Conservation (phyloP, 2,113 vertebrate species). For the Odobenus rosmarus region DNA sequence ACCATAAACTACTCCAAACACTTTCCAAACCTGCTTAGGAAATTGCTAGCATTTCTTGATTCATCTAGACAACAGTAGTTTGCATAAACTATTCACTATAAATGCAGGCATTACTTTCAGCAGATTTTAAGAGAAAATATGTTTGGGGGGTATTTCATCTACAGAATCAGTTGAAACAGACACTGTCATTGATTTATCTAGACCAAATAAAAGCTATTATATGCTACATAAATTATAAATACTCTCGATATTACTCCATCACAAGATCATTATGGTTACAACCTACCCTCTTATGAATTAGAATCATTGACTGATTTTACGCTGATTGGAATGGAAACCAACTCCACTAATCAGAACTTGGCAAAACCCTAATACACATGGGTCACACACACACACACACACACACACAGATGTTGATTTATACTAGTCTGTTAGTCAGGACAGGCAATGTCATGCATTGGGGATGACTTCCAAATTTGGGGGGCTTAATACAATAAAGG, state of each 20-base stretch:
- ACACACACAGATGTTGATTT: background rate
- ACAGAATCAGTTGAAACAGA: slow-evolving; percentile 19
- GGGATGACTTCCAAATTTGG: background rate
- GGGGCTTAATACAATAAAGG: background rate
- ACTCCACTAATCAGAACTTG: slow-evolving; percentile 19
- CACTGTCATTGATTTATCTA: background rate
- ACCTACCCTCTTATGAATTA: background rate
- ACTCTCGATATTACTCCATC: background rate
- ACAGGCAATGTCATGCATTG: background rate
- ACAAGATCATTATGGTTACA: background rate
- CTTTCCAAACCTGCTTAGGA: background rate
- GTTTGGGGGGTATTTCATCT: background rate
- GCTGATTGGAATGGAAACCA: background rate
- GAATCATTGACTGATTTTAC: background rate
- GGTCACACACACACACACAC: background rate
- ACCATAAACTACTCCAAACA: background rate
- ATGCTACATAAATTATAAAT: slow-evolving; percentile 43
- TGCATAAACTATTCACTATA: background rate
- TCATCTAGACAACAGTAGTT: background rate
- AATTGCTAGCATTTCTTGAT: background rate
- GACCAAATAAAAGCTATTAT: slow-evolving; percentile 43
- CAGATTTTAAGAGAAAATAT: background rate
- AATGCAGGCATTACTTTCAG: background rate
- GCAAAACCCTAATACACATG: background rate
- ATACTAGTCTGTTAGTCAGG: background rate